A percentile compares a stretch with the other conserved stretches of the same genome.
These are phyloP conservation scores for Guaruba guarouba DNA, from an alignment of 2,113 vertebrate genomes.

Conservation along the genomic window DNA sequence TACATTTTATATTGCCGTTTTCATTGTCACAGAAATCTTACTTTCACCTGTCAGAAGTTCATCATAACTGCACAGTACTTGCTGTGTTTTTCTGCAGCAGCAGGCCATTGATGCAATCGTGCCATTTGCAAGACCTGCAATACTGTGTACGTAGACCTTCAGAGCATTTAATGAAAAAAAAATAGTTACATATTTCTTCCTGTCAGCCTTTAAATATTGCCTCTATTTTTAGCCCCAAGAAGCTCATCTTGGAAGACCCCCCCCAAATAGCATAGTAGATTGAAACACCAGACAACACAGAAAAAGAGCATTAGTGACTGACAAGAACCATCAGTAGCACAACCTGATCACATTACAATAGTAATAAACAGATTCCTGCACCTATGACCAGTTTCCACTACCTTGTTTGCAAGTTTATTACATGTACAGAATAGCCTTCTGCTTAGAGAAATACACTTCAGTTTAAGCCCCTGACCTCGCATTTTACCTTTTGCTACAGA, in stretches of 20 bases:
- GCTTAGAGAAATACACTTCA: neutral
- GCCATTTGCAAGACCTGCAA: neutral
- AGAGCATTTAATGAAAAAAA: neutral
- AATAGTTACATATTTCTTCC: rapidly evolving
- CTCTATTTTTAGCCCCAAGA: neutral
- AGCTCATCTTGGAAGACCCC: neutral
- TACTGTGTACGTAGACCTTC: neutral
- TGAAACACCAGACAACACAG: neutral
- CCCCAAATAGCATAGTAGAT: neutral
- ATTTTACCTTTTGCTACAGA: slow-evolving; percentile 20
- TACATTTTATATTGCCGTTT: neutral
- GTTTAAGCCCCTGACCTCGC: neutral
- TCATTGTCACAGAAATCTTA: neutral
- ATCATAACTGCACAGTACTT: neutral
- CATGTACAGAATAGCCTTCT: neutral
- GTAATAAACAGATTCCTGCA: neutral
- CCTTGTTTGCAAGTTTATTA: neutral
- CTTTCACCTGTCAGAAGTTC: neutral
- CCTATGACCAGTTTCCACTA: neutral
- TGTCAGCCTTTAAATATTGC: neutral
- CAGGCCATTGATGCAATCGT: neutral
- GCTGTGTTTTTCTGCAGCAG: neutral
- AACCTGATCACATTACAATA: neutral
- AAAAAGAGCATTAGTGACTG: neutral
- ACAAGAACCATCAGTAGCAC: neutral